Percentiles rank a stretch among this genome's conserved stretches.
Evolutionary conservation across 2,113 vertebrate genomes (phyloP).

Genomic region (Strix aluco): DNA sequence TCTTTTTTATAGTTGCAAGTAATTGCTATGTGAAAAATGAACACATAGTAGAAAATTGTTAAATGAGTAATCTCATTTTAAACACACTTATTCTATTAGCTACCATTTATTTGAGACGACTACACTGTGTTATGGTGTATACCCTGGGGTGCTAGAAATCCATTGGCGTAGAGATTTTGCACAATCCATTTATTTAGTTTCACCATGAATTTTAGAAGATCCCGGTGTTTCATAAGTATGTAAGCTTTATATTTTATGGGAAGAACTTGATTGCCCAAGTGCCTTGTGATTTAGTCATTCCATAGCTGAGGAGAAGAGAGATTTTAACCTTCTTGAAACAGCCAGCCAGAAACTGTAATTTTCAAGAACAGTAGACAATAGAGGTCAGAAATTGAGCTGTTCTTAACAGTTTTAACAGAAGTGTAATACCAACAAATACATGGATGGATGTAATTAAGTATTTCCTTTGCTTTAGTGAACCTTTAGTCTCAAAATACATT

Average conservation of each 20-base stretch:
- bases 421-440: neutral
- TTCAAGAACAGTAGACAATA: neutral
- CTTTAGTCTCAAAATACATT: neutral
- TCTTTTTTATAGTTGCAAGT: neutral
- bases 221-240: neutral
- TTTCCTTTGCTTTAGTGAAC: neutral
- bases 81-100: slow-evolving; percentile 4
- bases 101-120: neutral
- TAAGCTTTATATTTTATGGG: neutral
- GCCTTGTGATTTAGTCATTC: neutral
- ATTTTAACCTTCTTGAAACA: neutral
- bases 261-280: neutral
- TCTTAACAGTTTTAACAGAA: neutral
- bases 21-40: slow-evolving; percentile 37
- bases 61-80: neutral
- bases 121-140: neutral
- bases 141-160: neutral
- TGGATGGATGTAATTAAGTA: fast-evolving
- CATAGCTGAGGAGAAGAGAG: neutral
- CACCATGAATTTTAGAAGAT: neutral
- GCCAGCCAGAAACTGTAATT: neutral
- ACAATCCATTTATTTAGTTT: neutral
- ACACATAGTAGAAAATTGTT: neutral
- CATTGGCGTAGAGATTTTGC: neutral
- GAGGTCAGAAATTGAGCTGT: neutral